Conservation (phyloP, 2,797 vertebrate genomes). For the Zalophus californianus region DNA sequence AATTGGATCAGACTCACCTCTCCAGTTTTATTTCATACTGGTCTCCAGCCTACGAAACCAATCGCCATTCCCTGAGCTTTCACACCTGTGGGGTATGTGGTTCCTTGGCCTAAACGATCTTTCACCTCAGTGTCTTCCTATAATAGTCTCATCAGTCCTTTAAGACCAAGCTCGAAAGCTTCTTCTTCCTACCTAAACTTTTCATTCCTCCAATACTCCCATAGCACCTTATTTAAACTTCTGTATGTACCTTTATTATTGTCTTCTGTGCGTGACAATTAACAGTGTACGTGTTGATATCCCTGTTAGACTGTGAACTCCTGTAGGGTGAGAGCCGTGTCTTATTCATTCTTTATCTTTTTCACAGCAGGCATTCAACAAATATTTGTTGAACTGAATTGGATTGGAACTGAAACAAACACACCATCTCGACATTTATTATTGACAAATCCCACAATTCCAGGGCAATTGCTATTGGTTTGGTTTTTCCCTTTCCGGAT, state of each 20-base stretch:
- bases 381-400: conserved; percentile 67
- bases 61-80: background rate
- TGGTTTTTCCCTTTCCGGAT: conserved; percentile 13
- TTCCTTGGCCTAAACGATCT: background rate
- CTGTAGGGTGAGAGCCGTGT: conserved; percentile 29
- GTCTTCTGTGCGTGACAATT: conserved; percentile 49
- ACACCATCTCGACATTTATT: conserved; percentile 42
- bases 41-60: background rate
- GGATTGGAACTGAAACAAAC: conserved; percentile 56
- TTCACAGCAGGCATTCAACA: conserved; percentile 61
- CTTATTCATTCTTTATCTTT: conserved; percentile 64
- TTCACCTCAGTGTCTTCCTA: conserved; percentile 21
- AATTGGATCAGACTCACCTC: background rate
- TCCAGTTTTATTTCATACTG: background rate
- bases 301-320: conserved; percentile 41
- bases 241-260: conserved; percentile 23
- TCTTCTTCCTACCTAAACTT: conserved; percentile 39
- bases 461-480: conserved; percentile 30
- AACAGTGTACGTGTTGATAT: conserved; percentile 57
- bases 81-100: background rate
- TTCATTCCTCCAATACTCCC: conserved; percentile 9
- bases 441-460: conserved; percentile 9
- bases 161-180: conserved; percentile 32
- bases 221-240: conserved; percentile 55
- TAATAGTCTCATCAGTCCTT: conserved; percentile 6